phyloP scores from a whole-genome alignment of 2,113 vertebrate genomes.

The Bothrops jararaca region DNA sequence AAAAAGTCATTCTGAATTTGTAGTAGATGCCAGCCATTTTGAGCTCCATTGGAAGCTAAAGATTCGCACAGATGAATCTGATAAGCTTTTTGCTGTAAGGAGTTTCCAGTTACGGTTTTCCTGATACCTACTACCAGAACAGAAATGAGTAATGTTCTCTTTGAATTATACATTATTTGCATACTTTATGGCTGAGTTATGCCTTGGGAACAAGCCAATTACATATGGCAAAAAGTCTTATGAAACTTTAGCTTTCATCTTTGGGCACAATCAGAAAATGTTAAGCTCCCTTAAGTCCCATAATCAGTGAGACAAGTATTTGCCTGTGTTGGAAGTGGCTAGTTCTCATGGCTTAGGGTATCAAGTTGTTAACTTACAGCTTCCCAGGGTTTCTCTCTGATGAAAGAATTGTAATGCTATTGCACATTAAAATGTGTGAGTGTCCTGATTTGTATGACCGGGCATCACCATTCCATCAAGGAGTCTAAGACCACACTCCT shows the following conservation, averaged over 20 bases:
- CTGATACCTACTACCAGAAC: conserved; percentile 3
- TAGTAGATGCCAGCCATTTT: accelerated
- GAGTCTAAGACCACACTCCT: background rate
- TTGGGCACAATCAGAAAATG: background rate
- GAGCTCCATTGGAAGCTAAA: background rate
- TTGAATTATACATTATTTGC: background rate
- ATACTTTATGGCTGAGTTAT: background rate
- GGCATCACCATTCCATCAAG: background rate
- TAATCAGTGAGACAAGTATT: background rate
- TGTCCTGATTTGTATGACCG: background rate
- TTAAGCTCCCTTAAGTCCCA: background rate
- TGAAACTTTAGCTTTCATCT: background rate
- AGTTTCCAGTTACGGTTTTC: conserved; percentile 6
- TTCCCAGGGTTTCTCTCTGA: background rate
- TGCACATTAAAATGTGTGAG: background rate
- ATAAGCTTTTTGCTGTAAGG: background rate
- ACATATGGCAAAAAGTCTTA: background rate
- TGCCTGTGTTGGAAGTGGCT: background rate
- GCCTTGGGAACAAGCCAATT: background rate
- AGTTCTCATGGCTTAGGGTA: background rate
- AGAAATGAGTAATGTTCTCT: background rate
- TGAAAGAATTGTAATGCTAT: background rate
- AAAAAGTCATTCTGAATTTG: background rate
- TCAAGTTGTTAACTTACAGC: background rate
- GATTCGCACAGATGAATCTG: conserved; percentile 9